Evolutionary conservation across 2,797 vertebrate species (phyloP).

Genomic region (Lithobates pipiens): DNA sequence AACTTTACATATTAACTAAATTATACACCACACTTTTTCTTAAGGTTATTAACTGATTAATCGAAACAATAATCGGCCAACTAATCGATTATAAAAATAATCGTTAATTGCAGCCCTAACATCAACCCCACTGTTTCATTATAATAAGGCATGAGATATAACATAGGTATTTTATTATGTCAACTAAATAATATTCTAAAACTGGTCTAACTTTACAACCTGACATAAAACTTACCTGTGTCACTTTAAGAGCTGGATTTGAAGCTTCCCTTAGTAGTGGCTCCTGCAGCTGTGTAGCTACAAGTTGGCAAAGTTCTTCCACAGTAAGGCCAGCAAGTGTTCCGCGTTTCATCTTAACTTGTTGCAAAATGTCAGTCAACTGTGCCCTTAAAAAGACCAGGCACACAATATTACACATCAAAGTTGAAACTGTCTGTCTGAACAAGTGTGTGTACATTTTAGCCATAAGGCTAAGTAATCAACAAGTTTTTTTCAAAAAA

Average conservation of each 20-base stretch:
- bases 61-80: no score
- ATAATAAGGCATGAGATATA: no score
- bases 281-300: conserved; percentile 78
- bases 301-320: conserved; percentile 86
- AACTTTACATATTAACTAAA: no score
- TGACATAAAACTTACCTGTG: conserved; percentile 22
- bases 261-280: conserved; percentile 77
- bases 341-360: conserved; percentile 89
- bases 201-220: no score
- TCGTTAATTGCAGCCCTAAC: no score
- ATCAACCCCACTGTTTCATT: no score
- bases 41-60: no score
- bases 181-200: no score
- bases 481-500: background rate
- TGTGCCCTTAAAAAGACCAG: conserved; percentile 73
- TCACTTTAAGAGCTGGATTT: conserved; percentile 63
- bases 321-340: conserved; percentile 91
- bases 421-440: background rate
- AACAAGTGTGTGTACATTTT: background rate
- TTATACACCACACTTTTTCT: no score
- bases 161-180: no score
- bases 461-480: background rate
- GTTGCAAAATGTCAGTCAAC: conserved; percentile 87
- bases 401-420: background rate
- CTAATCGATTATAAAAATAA: no score